These are phyloP conservation scores for Sarcophaga peregrina DNA, from an alignment of 1,140 invertebrate species.

Conservation along the genomic window DNA sequence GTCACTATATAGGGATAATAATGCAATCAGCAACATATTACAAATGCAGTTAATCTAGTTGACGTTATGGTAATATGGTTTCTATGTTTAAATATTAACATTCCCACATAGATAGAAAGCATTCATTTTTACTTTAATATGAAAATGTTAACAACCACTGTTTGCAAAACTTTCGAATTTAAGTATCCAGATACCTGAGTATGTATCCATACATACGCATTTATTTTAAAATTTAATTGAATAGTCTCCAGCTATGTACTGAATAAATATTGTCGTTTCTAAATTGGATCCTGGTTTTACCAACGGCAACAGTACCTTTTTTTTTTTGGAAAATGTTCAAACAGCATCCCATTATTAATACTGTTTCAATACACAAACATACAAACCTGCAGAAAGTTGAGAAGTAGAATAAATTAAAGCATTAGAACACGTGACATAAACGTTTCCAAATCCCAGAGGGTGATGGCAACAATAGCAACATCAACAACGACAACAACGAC, in stretches of 20 bases:
- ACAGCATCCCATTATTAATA: neutral
- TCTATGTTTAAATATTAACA: no score
- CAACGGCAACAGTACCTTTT: neutral
- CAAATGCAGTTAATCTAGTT: no score
- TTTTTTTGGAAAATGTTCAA: neutral
- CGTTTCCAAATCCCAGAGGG: neutral
- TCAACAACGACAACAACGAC: no score
- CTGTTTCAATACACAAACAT: neutral
- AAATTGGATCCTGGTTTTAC: conserved; percentile 17
- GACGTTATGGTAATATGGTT: no score
- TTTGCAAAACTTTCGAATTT: neutral
- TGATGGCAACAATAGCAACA: neutral
- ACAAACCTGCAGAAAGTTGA: neutral
- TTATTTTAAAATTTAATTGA: neutral
- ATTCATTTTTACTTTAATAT: no score
- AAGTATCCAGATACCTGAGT: neutral
- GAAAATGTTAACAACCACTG: no score
- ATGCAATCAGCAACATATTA: no score
- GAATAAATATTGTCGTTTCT: conserved; percentile 1
- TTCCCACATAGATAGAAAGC: no score
- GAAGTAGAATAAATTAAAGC: conserved; percentile 10
- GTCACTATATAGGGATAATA: no score
- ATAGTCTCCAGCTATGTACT: conserved; percentile 6
- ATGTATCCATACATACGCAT: neutral
- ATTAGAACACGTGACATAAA: conserved; percentile 20